Base-by-base conservation (phyloP, 2,797 vertebrate species). In the Perodicticus potto region DNA sequence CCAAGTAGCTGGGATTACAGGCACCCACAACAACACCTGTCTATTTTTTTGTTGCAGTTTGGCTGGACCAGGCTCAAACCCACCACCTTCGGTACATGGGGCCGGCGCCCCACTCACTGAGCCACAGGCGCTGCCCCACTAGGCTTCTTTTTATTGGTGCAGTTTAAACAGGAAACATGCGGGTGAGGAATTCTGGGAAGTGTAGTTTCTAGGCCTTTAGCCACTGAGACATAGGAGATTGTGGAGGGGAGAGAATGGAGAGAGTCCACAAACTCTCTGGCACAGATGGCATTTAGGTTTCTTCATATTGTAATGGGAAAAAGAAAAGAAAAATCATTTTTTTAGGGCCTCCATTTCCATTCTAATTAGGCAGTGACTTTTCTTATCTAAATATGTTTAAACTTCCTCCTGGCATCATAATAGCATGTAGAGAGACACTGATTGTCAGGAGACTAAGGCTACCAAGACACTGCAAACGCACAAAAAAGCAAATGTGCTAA, bases 361-460 rank as follows among this genome's bases (percentile, higher is more conserved):
- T 81, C 32, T 83, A 84, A 61, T 37, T 67, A 80, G 86, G 37
- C 10, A 87, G 9, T 83, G 20, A 57, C 25, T 76, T 93, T 91
- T 89, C 43, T 93, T 65, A 85, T 91, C 61, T 93, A 95, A 91
- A n/a, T 43, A 49, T 49, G 1, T 82, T 92, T 86, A 77, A 78
- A 32, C 20, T 25, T 86, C 59, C 14, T 82, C 73, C 37, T 74
- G 13, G 96, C 40, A 49, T 86, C 69, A 45, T 25, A 11, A 59
- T 23, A 77, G 27, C 34, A 57, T 73, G 25, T 29, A 74, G 53
- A 74, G 61, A 63, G 72, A 82, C 34, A 23, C 34, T 53, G 67
- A 61, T 73, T 19, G 0, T 81, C n/a, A 40, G 63, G 63, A 40
- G 34, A 81, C 55, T 34, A 67, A 82, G 45, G 11, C 32, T 63